Percentiles rank a stretch among this genome's conserved stretches.
phyloP scores from a whole-genome alignment of 37 sponge, comb jelly and placozoan species.

The Theonella swinhoei region DNA sequence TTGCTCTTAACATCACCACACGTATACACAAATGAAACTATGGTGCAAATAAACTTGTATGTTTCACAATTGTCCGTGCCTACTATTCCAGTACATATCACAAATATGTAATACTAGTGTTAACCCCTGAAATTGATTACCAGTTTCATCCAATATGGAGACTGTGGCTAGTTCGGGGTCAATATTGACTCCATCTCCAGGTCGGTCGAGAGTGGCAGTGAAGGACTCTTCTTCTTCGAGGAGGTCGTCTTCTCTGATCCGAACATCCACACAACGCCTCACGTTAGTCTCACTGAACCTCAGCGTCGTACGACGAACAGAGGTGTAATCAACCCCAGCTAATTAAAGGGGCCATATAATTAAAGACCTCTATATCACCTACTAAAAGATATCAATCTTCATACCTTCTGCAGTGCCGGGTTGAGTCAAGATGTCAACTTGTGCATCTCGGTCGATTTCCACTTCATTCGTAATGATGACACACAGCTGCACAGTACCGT shows the following conservation, averaged over 20 bases:
- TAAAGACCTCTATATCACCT: no score
- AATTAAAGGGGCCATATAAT: no score
- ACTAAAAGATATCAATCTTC: no score
- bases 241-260: neutral
- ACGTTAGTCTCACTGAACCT: neutral
- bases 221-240: neutral
- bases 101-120: no score
- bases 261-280: neutral
- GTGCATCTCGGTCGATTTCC: neutral
- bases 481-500: neutral
- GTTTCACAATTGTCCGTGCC: neutral
- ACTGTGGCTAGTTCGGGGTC: neutral
- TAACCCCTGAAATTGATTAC: no score
- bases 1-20: no score
- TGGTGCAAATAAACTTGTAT: no score
- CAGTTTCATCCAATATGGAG: neutral
- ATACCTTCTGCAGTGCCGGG: neutral
- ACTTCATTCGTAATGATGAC: neutral
- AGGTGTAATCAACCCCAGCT: neutral
- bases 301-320: neutral
- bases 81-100: no score
- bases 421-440: neutral
- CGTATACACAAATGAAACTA: no score
- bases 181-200: neutral
- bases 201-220: neutral